These are phyloP conservation scores for Astropecten irregularis DNA, from an alignment of 53 echinoderm and acorn worm species.

Conservation along the genomic window DNA sequence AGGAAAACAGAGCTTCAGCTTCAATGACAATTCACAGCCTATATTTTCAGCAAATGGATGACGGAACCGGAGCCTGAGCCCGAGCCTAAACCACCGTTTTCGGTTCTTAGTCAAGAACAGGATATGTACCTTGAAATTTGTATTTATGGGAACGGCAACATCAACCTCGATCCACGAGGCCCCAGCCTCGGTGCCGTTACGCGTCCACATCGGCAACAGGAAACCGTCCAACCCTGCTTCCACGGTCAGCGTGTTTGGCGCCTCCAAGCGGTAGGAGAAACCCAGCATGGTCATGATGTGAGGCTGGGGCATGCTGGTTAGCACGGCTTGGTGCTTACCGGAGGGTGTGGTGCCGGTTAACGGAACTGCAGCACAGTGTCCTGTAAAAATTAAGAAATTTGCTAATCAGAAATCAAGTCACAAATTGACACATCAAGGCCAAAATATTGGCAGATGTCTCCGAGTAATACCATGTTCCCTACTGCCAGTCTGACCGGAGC, in stretches of 20 bases:
- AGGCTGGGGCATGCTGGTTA: constrained; percentile 8
- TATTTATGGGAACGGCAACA: constrained; percentile 9
- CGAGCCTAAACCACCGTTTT: no score
- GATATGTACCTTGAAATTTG: constrained; percentile 9
- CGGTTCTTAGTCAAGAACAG: background rate
- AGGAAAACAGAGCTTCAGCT: no score
- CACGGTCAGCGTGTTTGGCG: constrained; percentile 53
- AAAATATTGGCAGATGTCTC: no score
- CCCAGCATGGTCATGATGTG: constrained; percentile 42
- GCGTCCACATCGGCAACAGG: background rate
- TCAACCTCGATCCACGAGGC: constrained; percentile 39
- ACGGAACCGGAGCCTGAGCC: no score
- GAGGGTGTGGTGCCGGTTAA: constrained; percentile 5
- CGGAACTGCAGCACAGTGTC: constrained; percentile 1
- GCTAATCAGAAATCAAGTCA: no score
- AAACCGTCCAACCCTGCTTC: background rate
- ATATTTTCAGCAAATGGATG: no score
- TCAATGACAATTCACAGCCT: no score
- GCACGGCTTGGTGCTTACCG: background rate
- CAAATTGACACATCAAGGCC: no score
- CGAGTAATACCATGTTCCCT: no score
- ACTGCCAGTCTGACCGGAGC: no score
- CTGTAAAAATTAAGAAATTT: background rate
- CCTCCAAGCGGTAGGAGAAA: constrained; percentile 45
- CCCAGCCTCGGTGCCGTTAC: constrained; percentile 16